phyloP scores from a whole-genome alignment of 2,113 vertebrate genomes.

The human region GRCh38 chr6:103244001-103244500 shows the following conservation, averaged over 20 bases:
- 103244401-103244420: neutral
- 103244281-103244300: neutral
- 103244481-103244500: neutral
- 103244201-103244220: neutral
- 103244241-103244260: neutral
- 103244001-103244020: neutral
- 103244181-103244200: neutral
- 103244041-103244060: neutral
- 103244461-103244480: neutral
- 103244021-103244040: neutral
- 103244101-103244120: neutral
- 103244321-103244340: neutral
- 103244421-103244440: neutral
- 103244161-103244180: neutral
- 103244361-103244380: neutral
- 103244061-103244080: neutral
- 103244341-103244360: neutral
- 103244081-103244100: neutral
- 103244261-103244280: neutral
- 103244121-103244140: neutral
- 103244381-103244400: neutral
- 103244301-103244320: neutral
- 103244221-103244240: neutral
- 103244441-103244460: neutral
- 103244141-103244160: neutral